Conservation (phyloP, 2,888 invertebrate species). For the Harpagoxenus sublaevis region DNA sequence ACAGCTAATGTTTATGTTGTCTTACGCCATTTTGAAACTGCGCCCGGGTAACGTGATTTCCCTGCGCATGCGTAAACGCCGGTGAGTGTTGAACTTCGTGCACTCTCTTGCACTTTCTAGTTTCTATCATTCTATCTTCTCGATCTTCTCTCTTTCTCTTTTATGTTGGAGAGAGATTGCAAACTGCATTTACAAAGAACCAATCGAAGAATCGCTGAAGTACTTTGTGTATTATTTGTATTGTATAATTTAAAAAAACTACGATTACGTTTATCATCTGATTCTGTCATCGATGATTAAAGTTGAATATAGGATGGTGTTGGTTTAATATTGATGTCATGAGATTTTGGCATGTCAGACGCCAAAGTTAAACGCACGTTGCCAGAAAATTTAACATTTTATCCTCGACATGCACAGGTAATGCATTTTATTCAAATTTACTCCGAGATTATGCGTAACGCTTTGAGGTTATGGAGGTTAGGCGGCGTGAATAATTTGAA, state of each 20-base stretch:
- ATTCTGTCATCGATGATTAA: neutral
- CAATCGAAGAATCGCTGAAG: neutral
- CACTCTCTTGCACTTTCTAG: too few relatives aligned
- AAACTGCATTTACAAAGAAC: too few relatives aligned
- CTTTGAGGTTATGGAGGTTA: neutral
- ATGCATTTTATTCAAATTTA: neutral
- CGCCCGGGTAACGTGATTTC: neutral
- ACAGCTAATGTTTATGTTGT: neutral
- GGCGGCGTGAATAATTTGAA: neutral
- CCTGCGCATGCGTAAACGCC: neutral
- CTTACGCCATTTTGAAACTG: constrained; percentile 2
- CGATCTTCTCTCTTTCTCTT: too few relatives aligned
- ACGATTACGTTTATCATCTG: neutral
- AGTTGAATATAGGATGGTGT: neutral
- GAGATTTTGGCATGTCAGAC: neutral
- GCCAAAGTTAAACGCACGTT: neutral
- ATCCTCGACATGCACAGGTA: constrained; percentile 37
- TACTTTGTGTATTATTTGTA: neutral
- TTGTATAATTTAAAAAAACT: neutral
- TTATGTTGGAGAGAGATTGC: too few relatives aligned
- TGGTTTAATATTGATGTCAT: neutral
- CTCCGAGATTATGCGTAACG: neutral
- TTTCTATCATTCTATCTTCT: too few relatives aligned
- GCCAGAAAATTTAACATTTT: neutral
- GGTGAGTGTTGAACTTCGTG: too few relatives aligned